These are phyloP conservation scores for Lasioglossum marginatum DNA, from an alignment of 2,888 invertebrate species.

Conservation along the genomic window DNA sequence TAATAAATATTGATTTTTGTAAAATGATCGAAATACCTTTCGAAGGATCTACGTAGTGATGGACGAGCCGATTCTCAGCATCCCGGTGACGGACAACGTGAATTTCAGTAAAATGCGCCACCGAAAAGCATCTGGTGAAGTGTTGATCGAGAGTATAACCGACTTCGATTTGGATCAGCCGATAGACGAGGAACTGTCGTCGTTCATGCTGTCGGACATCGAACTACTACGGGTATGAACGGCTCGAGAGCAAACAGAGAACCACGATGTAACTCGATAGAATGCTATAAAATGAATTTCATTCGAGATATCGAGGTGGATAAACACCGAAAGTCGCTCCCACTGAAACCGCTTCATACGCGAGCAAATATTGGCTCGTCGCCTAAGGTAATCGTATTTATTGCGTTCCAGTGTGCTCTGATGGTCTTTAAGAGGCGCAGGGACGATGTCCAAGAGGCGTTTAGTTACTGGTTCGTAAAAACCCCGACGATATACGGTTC, in stretches of 20 bases:
- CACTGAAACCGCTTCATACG: not conserved
- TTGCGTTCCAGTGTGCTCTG: conserved; percentile 51
- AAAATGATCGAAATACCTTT: not conserved
- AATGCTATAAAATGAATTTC: not conserved
- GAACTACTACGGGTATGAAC: conserved; percentile 55
- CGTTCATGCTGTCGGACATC: conserved; percentile 37
- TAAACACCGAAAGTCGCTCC: conserved; percentile 16
- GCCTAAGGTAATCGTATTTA: conserved; percentile 13
- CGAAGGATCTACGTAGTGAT: conserved; percentile 59
- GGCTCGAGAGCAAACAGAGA: not conserved
- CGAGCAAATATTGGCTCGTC: conserved; percentile 19
- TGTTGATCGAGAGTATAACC: not conserved
- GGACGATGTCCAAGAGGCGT: conserved; percentile 51
- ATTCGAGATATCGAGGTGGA: conserved; percentile 4
- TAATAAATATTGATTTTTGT: too few species aligned
- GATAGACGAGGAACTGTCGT: not conserved
- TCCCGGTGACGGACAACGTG: not conserved
- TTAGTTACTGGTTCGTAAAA: conserved; percentile 44
- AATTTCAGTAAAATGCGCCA: not conserved
- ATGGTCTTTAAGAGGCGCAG: not conserved
- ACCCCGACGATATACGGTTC: conserved; percentile 31
- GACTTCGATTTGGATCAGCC: not conserved
- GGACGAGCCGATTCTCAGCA: conserved; percentile 38
- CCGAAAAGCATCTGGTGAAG: not conserved
- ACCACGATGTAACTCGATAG: not conserved